Conservation (phyloP, 2,113 vertebrate genomes). For the Seriola rivoliana region DNA sequence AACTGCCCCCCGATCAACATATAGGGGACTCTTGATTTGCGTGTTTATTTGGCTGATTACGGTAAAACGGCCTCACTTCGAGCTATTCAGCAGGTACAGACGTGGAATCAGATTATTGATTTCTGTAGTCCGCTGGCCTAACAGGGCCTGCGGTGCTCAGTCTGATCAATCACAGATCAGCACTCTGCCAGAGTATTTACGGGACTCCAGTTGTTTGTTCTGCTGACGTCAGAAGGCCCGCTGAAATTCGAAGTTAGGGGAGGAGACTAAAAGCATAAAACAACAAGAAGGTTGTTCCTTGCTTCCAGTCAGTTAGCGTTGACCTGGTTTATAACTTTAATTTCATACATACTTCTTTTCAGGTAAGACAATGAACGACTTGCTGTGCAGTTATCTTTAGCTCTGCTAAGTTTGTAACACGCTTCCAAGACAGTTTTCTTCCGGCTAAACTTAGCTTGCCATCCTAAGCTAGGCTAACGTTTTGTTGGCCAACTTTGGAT, state of each 20-base stretch:
- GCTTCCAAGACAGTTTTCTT: not conserved
- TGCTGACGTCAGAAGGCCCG: constrained; percentile 64
- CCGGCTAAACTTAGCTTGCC: not conserved
- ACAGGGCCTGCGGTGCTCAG: rapidly evolving
- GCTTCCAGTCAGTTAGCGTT: not conserved
- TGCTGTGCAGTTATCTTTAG: not conserved
- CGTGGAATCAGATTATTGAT: rapidly evolving
- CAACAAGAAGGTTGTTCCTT: not conserved
- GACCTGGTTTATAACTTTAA: too few relatives aligned
- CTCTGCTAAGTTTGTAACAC: not conserved
- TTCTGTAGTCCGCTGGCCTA: rapidly evolving
- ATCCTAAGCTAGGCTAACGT: constrained; percentile 3
- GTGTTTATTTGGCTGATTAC: not conserved
- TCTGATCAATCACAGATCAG: not conserved
- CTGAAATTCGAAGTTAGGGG: constrained; percentile 84
- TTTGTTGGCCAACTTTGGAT: not conserved
- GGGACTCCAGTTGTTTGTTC: not conserved
- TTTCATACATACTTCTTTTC: not conserved
- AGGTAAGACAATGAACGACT: constrained; percentile 43
- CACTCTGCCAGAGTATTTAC: not conserved
- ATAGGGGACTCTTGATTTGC: not conserved
- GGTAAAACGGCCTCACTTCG: not conserved
- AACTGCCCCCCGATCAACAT: too few relatives aligned
- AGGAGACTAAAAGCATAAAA: constrained; percentile 26
- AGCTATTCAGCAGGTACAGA: not conserved